Evolutionary conservation across 30 jellyfish, hydroid and myxozoan species (phyloP).

Genomic region (Sanderia malayensis): DNA sequence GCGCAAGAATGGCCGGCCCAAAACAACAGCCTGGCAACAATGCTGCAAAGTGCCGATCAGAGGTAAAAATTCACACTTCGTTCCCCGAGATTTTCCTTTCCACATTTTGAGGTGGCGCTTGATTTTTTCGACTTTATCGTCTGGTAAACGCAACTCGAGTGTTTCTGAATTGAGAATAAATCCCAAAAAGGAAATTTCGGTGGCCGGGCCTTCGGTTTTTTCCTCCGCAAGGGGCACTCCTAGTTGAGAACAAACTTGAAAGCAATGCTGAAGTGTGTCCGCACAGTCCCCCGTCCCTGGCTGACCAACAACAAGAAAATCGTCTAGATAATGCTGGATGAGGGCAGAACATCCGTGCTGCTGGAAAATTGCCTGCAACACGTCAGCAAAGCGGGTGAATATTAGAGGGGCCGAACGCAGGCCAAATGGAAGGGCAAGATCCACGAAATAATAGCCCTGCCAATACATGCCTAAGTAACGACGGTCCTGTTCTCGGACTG

Average conservation of each 20-base stretch:
- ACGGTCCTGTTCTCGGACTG: conserved; percentile 34
- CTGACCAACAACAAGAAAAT: not conserved
- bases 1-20: not conserved
- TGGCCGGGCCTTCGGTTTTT: not conserved
- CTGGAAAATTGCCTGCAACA: not conserved
- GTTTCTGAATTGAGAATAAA: not conserved
- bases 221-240: not conserved
- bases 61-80: not conserved
- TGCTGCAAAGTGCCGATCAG: not conserved
- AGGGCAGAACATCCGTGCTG: too few species aligned
- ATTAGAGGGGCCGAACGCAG: conserved; percentile 69
- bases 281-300: not conserved
- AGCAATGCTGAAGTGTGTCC: not conserved
- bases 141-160: not conserved
- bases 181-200: not conserved
- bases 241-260: not conserved
- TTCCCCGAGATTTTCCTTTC: not conserved
- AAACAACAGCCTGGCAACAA: not conserved
- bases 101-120: not conserved
- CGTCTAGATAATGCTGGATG: conserved; percentile 44
- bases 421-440: conserved; percentile 69
- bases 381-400: conserved; percentile 62
- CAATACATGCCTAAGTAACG: conserved; percentile 48
- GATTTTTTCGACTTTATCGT: not conserved
- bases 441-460: conserved; percentile 57